Base-by-base conservation (phyloP, 2,113 vertebrate species). In the Choloepus hoffmanni region DNA sequence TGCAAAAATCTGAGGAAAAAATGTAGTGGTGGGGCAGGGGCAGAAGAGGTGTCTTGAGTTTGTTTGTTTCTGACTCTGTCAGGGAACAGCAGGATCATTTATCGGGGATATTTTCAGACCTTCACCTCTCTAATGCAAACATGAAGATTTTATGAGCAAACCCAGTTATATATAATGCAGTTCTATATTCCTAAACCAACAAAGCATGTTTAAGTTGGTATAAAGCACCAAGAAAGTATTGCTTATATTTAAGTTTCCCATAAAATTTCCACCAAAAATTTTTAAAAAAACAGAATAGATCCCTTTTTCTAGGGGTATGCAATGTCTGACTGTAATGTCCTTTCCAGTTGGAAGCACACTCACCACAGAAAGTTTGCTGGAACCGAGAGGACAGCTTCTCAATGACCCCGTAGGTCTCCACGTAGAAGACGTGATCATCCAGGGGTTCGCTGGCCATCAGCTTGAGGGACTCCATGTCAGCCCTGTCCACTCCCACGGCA, bases 321-420 rank as follows among this genome's bases (percentile, higher is more conserved):
- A 88, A 82, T 4, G 79, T 93, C 43, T 82, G 55, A 78, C 70
- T 58, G 45, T 53, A 96, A 45, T n/a, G 78, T 84, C 90, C 92
- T 97, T 94, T 78, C 83, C 26, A 0, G 26, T 2, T 73, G 62
- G 43, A 91, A 97, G 97, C 94, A 70, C 60, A 90, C 60, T 84
- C 45, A 99, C 99, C 99, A 45, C 99, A 99, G 95, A 99, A 98
- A 14, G 99, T 99, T 95, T 99, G 98, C 98, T 99, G 99, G 98
- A 99, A 99, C 96, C 98, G 99, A 62, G 99, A 99, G 9, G 99
- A 99, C 94, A 99, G 99, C 95, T 99, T 99, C 98, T 99, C 99
- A 0, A 99, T 99, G 90, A 99, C 99, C 1, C 99, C 99, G 0
- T 99, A 99, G 53, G 99, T 99, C 98, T 99, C 99, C 98, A 99